phyloP scores from a whole-genome alignment of 2,113 vertebrate genomes.

The Zeus faber region DNA sequence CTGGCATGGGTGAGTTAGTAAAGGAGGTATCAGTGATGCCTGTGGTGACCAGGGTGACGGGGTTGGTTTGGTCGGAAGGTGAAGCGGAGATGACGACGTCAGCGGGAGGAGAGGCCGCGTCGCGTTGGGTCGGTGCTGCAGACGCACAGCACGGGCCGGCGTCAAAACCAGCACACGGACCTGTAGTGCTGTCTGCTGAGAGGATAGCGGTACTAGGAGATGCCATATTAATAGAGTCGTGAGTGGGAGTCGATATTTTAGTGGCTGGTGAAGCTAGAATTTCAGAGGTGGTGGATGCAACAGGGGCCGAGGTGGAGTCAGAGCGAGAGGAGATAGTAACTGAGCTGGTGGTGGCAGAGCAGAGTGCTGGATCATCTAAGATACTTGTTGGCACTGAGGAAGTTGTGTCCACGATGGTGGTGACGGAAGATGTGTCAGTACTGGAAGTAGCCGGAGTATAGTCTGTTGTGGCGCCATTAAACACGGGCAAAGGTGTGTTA shows the following conservation, averaged over 20 bases:
- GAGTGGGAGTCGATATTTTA: not conserved
- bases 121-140: too few relatives aligned
- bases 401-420: slow-evolving; percentile 8
- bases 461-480: slow-evolving; percentile 19
- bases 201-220: not conserved
- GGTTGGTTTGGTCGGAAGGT: not conserved
- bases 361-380: slow-evolving; percentile 19
- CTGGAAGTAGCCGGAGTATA: slow-evolving; percentile 15
- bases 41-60: not conserved
- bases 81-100: not conserved
- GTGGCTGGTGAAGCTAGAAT: slow-evolving; percentile 14
- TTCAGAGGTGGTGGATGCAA: slow-evolving; percentile 16
- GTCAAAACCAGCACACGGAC: too few relatives aligned
- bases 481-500: slow-evolving; percentile 18
- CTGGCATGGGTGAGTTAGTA: not conserved
- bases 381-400: slow-evolving; percentile 24
- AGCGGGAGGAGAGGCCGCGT: too few relatives aligned
- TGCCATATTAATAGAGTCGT: not conserved
- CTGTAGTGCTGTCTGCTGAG: too few relatives aligned
- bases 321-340: slow-evolving; percentile 4
- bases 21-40: slow-evolving; percentile 4
- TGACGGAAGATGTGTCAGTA: slow-evolving; percentile 30
- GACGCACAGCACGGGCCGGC: too few relatives aligned
- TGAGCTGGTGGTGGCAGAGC: slow-evolving; percentile 6
- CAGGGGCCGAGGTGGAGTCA: slow-evolving; percentile 8